Percentiles rank a stretch among this genome's conserved stretches.
These are phyloP conservation scores for Drosophila leonis DNA, from an alignment of 2,888 invertebrate genomes.

Conservation along the genomic window DNA sequence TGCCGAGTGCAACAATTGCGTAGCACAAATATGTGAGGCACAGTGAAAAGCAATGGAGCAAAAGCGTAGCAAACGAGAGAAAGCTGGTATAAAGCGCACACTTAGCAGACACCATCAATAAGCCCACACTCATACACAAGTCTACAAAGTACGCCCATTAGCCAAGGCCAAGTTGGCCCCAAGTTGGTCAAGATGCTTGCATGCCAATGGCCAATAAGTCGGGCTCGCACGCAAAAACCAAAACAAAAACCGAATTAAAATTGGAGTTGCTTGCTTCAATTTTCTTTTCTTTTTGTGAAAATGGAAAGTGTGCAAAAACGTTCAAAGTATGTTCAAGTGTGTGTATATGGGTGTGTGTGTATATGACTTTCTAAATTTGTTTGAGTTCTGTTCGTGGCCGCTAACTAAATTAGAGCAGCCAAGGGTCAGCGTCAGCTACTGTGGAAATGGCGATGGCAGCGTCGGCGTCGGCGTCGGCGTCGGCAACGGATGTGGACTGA, in stretches of 20 bases:
- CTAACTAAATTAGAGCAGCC: slow-evolving; percentile 69
- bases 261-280: slow-evolving; percentile 36
- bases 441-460: slow-evolving; percentile 20
- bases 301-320: slow-evolving; percentile 62
- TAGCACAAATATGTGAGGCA: slow-evolving; percentile 9
- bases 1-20: slow-evolving; percentile 57
- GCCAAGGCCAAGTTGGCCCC: slow-evolving; percentile 56
- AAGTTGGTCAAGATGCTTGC: slow-evolving; percentile 77
- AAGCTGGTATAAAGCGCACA: slow-evolving; percentile 23
- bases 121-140: slow-evolving; percentile 12
- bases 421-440: slow-evolving; percentile 56
- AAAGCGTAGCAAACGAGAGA: neutral
- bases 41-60: slow-evolving; percentile 9
- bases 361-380: slow-evolving; percentile 48
- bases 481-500: slow-evolving; percentile 54
- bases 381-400: slow-evolving; percentile 49
- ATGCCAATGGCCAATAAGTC: slow-evolving; percentile 79
- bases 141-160: slow-evolving; percentile 19
- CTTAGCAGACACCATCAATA: slow-evolving; percentile 46
- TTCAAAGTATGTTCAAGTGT: slow-evolving; percentile 13
- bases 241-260: slow-evolving; percentile 54
- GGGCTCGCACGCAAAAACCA: slow-evolving; percentile 66
- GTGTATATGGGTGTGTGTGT: slow-evolving; percentile 32
- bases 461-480: slow-evolving; percentile 10
- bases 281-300: slow-evolving; percentile 42